Conservation (phyloP, 2,888 invertebrate genomes). For the Pantelozetes paolii region DNA sequence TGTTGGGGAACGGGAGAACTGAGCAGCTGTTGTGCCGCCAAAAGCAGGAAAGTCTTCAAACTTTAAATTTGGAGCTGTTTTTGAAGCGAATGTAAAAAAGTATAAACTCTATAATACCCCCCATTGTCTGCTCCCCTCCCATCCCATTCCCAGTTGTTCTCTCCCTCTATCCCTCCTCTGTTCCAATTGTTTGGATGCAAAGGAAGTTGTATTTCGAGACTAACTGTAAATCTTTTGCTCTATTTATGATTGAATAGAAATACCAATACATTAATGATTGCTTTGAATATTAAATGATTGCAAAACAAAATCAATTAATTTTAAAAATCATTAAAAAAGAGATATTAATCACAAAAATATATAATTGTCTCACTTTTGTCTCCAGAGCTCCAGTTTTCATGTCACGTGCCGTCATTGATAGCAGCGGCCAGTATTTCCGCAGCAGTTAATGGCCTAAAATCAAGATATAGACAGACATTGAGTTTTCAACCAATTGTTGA, state of each 20-base stretch:
- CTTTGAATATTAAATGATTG: neutral
- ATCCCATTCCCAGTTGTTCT: neutral
- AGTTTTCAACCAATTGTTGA: neutral
- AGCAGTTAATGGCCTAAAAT: conserved; percentile 56
- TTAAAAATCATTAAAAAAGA: neutral
- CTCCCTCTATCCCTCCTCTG: neutral
- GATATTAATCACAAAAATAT: neutral
- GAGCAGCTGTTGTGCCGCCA: conserved; percentile 18
- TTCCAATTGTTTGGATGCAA: neutral
- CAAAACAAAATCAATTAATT: conserved; percentile 18
- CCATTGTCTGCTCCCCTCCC: neutral
- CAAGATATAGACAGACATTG: neutral
- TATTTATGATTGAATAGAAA: neutral
- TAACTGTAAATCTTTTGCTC: conserved; percentile 19
- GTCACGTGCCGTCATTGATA: conserved; percentile 43
- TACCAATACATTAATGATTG: neutral
- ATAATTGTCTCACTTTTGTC: neutral
- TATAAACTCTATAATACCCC: neutral
- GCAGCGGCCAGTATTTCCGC: conserved; percentile 45
- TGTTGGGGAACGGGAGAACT: neutral
- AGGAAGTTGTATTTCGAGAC: neutral
- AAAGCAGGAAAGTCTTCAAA: neutral
- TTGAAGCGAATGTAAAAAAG: neutral
- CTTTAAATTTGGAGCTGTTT: conserved; percentile 9
- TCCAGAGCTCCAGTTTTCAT: conserved; percentile 38